These are phyloP conservation scores for Zaprionus tsacasi DNA, from an alignment of 1,140 invertebrate genomes.

Conservation along the genomic window DNA sequence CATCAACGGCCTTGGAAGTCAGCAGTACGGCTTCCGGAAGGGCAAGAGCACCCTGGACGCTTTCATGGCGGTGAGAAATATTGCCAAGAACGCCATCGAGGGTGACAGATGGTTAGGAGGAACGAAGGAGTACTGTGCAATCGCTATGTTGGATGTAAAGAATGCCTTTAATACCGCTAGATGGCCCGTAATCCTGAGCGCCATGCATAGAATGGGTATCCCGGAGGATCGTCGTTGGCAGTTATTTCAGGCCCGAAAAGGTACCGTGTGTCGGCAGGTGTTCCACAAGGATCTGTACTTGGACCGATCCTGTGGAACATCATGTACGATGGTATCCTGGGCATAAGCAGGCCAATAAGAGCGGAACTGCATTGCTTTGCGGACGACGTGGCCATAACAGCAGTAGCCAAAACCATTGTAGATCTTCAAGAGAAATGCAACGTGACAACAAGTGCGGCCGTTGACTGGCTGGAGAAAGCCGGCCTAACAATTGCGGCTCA, in stretches of 20 bases:
- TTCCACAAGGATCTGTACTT: background rate
- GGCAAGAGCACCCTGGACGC: too few relatives aligned
- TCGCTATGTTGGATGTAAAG: background rate
- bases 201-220: background rate
- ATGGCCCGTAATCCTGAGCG: background rate
- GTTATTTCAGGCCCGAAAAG: background rate
- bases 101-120: background rate
- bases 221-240: background rate
- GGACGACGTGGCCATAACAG: background rate
- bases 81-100: background rate
- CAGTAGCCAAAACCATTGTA: background rate
- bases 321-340: background rate
- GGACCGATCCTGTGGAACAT: background rate
- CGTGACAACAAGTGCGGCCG: background rate
- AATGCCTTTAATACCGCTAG: too few relatives aligned
- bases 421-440: background rate
- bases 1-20: too few relatives aligned
- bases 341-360: background rate
- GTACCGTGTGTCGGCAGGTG: background rate
- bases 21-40: too few relatives aligned
- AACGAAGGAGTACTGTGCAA: background rate
- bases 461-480: background rate
- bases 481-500: background rate
- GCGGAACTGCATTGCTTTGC: background rate
- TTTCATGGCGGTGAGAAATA: background rate